phyloP scores from a whole-genome alignment of 2,797 vertebrate genomes.

The Gymnoscopelus microlampas region DNA sequence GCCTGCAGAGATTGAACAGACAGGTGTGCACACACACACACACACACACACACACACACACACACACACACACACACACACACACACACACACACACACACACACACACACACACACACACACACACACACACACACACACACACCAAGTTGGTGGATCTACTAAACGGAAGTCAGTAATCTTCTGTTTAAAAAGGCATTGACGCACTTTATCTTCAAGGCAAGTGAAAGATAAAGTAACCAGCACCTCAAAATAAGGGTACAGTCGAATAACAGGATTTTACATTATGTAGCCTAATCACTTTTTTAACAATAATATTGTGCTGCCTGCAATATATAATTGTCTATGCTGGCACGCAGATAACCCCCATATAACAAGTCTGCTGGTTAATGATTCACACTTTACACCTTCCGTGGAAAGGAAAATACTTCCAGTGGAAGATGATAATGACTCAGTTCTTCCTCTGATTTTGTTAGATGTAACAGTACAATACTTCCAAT shows the following conservation, averaged over 20 bases:
- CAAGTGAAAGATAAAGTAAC: background rate
- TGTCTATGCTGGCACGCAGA: conserved; percentile 8
- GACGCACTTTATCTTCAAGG: conserved; percentile 6
- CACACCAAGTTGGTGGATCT: background rate
- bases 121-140: conserved; percentile 8
- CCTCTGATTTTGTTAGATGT: conserved; percentile 6
- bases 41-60: conserved; percentile 15
- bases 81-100: conserved; percentile 13
- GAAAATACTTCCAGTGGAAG: conserved; percentile 37
- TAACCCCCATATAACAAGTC: conserved; percentile 22
- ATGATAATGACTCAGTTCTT: conserved; percentile 44
- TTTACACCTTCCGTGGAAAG: conserved; percentile 24
- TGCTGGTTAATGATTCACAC: conserved; percentile 54
- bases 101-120: conserved; percentile 9
- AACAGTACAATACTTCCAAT: conserved; percentile 4
- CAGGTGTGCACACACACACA: background rate
- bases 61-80: conserved; percentile 4
- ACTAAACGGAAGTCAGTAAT: background rate
- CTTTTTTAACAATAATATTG: conserved; percentile 8
- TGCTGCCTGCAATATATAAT: conserved; percentile 6
- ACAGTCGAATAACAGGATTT: background rate
- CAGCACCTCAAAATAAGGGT: background rate
- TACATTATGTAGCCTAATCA: too few species aligned
- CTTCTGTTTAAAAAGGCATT: background rate
- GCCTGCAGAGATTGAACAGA: conserved; percentile 79